Evolutionary conservation across 2,888 invertebrate genomes (phyloP), one percentile per base, ranked within the genome.

Genomic region (Beris morrisii): DNA sequence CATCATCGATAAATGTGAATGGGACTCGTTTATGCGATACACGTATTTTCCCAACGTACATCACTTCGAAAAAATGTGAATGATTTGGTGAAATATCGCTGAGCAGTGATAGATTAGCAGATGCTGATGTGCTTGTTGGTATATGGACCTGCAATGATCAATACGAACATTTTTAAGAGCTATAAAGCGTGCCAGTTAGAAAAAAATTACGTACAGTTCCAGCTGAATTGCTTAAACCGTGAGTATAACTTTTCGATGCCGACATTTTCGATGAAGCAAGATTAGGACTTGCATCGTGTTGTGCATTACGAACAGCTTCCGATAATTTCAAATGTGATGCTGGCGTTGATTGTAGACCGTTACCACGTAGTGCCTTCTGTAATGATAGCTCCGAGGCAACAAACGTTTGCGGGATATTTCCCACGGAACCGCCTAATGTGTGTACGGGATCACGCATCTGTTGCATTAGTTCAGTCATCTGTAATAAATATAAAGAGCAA

Each of bases 31-130:
- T 87, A 75, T 92, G 90, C 46, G 92, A 91, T 72, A 95, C 92
- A 71, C 91, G 88, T 56, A 95, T 93, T 82, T 94, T 93, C 0
- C 96, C 96, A 56, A 96, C 89, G 79, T 96, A 96, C 70, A 95
- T 83, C 4, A 91, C 92, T 85, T 94, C 93, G 75, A 93, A 93
- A 80, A 93, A 93, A 77, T 93, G 93, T 30, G 93, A 92, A 69
- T 92, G 92, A 73, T 92, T 92, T 7, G 92, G 91, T 0, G 93
- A 91, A 65, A 93, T 88, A 75, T 92, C 92, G 50, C 78, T 77
- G 44, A 81, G 73, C 64, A 79, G 71, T 46, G 79, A 78, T 28
- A 80, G 74, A 73, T 80, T 79, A 46, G 79, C 75, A 71, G 79
- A 78, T 32, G 79, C 78, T 70, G 79, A 80, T 63, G 77, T 79